Conservation (phyloP, 2,888 invertebrate species). For the Conops quadrifasciatus region DNA sequence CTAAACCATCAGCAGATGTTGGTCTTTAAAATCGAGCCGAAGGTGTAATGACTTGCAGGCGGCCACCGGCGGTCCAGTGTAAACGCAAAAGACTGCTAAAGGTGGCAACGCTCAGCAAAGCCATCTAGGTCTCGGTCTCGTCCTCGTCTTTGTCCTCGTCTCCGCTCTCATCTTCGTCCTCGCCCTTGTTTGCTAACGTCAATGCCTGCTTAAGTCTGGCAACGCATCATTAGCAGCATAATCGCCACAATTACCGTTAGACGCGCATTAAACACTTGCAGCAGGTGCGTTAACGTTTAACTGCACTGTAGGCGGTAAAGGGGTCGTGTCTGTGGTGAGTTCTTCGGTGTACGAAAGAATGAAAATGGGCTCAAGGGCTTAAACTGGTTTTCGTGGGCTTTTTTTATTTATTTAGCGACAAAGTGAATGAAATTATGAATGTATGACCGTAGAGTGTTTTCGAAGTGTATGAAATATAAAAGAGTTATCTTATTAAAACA, state of each 20-base stretch:
- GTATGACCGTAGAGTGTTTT: too few species aligned
- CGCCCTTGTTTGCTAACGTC: conserved; percentile 6
- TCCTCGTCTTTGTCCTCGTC: neutral
- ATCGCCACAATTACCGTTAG: conserved; percentile 30
- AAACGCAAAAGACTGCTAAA: neutral
- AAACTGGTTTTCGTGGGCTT: too few species aligned
- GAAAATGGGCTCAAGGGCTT: too few species aligned
- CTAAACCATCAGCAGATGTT: conserved; percentile 42
- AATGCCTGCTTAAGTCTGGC: conserved; percentile 30
- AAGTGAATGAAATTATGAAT: too few species aligned
- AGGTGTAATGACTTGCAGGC: neutral
- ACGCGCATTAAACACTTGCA: conserved; percentile 29
- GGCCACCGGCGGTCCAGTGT: too few species aligned
- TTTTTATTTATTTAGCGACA: too few species aligned
- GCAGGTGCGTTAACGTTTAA: conserved; percentile 2
- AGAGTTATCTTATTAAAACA: too few species aligned
- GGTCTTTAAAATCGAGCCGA: conserved; percentile 10
- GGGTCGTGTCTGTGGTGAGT: too few species aligned
- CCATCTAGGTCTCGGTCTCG: neutral
- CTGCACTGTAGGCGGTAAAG: too few species aligned
- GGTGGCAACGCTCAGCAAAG: neutral
- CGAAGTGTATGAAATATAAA: too few species aligned
- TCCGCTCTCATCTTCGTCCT: neutral
- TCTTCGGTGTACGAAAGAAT: too few species aligned
- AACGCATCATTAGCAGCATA: conserved; percentile 27